Evolutionary conservation across 2,113 vertebrate genomes (phyloP).

Genomic region (Plectropomus leopardus): DNA sequence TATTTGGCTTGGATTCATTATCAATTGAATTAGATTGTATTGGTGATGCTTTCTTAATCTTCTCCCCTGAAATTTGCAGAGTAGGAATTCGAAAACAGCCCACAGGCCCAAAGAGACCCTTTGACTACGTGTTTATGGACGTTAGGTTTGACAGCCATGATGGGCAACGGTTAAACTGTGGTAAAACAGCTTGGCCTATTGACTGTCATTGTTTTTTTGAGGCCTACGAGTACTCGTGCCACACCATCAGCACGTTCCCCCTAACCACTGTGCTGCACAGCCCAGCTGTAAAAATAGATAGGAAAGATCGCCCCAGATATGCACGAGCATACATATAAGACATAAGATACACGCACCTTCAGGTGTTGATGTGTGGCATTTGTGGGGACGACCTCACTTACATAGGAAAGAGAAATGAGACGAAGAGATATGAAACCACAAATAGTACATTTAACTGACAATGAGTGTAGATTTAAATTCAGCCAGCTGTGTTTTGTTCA

Average conservation of each 20-base stretch:
- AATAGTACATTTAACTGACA: slow-evolving; percentile 71
- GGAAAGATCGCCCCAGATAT: slow-evolving; percentile 76
- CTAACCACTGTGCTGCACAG: slow-evolving; percentile 78
- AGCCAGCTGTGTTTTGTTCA: slow-evolving; percentile 45
- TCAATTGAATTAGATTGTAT: background rate
- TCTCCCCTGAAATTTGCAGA: background rate
- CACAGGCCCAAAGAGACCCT: background rate
- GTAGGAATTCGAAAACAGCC: background rate
- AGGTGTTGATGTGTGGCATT: slow-evolving; percentile 70
- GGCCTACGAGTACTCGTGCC: slow-evolving; percentile 48
- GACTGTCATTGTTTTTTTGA: slow-evolving; percentile 53
- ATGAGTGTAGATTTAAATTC: slow-evolving; percentile 25
- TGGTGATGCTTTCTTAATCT: too few species aligned
- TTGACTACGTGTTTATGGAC: slow-evolving; percentile 6
- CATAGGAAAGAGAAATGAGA: slow-evolving; percentile 58
- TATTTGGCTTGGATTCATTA: background rate
- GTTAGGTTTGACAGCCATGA: slow-evolving; percentile 54
- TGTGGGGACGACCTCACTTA: slow-evolving; percentile 65
- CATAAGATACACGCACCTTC: slow-evolving; percentile 44
- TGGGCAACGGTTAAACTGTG: slow-evolving; percentile 80
- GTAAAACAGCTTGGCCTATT: slow-evolving; percentile 62
- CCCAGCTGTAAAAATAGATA: slow-evolving; percentile 83
- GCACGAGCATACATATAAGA: slow-evolving; percentile 42
- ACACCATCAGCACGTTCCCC: slow-evolving; percentile 47
- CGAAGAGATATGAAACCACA: slow-evolving; percentile 77